Evolutionary conservation across 2,888 invertebrate genomes (phyloP), one percentile per base, ranked within the genome.

Genomic region (Escarpia spicata): DNA sequence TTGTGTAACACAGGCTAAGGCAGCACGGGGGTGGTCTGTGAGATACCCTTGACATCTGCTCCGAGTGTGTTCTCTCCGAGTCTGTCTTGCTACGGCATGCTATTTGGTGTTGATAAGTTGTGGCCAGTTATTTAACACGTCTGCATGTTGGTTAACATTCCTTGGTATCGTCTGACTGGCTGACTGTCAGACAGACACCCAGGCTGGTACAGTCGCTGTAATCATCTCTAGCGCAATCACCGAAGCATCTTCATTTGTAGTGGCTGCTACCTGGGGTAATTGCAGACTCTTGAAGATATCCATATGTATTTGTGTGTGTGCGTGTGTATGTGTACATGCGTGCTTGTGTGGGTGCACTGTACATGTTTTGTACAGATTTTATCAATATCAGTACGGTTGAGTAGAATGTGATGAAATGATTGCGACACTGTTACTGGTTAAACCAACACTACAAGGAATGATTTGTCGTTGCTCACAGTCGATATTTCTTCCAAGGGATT

Each of bases 131-230:
- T 75, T 75, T 75, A 75, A 75, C 75, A 75, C 75, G 6, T 75
- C 75, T 75, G 75, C 75, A 75, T 75, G 75, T 75, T 75, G 75
- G 75, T 75, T 75, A 75, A 75, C 75, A 75, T 75, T 75, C 52
- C 52, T 52, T 15, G 10, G 12, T 15, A 52, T 52, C 52, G 9
- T 52, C 75, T 75, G 26, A 26, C 2, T 75, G 75, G 75, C 1
- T 75, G 75, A 75, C 19, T 4, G 19, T 75, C 75, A 26, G 75
- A 9, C 15, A 52, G 52, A 52, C 52, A 15, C 52, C 52, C 52
- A 52, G 52, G 9, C 52, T 52, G 52, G 52, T 15, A 12, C 52
- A 52, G 52, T 52, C 15, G 52, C 6, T 12, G 15, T 9, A 9
- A 9, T 9, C 52, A 0, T 9, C 52, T 52, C 52, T 52, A 12